Percentiles rank a stretch among this genome's conserved stretches.
phyloP scores from a whole-genome alignment of 2,797 vertebrate genomes.

The Cacajao melanocephalus region DNA sequence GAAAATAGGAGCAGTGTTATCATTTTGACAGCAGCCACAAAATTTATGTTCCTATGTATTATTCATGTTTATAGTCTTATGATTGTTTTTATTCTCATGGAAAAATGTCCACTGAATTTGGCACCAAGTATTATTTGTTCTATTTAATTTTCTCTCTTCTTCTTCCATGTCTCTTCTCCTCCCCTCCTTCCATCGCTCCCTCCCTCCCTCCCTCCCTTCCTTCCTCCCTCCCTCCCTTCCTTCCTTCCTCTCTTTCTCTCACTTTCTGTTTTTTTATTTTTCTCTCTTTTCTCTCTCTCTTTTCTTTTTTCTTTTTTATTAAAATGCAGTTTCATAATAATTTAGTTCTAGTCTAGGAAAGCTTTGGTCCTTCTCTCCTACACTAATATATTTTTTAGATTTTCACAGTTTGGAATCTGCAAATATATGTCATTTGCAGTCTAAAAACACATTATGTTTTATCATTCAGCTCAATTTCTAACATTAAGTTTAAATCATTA shows the following conservation, averaged over 20 bases:
- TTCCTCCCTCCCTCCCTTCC: too few relatives aligned
- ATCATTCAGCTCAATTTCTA: neutral
- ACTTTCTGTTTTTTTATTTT: too few relatives aligned
- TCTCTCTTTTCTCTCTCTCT: neutral
- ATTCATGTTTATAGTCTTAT: neutral
- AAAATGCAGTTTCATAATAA: neutral
- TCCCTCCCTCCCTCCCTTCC: neutral
- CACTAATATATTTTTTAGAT: neutral
- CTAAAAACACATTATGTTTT: neutral
- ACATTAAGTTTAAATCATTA: neutral
- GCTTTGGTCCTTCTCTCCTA: neutral
- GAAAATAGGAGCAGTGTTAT: neutral
- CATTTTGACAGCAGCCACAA: neutral
- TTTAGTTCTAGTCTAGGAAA: neutral
- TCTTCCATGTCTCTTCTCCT: neutral
- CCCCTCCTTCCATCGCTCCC: neutral
- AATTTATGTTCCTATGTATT: constrained; percentile 39
- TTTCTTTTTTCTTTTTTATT: neutral
- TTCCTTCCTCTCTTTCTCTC: too few relatives aligned
- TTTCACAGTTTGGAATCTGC: neutral
- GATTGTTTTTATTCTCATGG: constrained; percentile 6
- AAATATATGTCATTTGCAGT: neutral
- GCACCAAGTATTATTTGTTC: neutral
- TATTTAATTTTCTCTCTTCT: neutral
- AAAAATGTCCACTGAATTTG: neutral